Base-by-base conservation (phyloP, 2,888 invertebrate genomes). In the Furcula furcula region DNA sequence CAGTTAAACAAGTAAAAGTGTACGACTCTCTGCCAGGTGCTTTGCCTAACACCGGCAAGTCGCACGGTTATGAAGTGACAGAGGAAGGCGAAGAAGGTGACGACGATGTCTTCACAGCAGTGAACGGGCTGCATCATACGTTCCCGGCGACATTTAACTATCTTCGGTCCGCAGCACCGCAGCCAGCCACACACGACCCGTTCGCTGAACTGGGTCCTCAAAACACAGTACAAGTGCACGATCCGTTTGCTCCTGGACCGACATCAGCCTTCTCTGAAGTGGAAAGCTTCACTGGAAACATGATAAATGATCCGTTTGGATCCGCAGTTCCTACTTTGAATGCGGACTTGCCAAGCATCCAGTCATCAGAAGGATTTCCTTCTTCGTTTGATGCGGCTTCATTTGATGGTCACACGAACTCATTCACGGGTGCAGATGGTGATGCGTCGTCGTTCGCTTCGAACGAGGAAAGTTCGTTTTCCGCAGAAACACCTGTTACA, bases 1-100 rank as follows among this genome's bases (percentile, higher is more conserved):
- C 87, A 4, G 76, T 88, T 1, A 82, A 82, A 43, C 80, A 89
- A 55, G 79, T 85, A 0, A 82, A 89, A 44, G 84, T 88, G 3
- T 86, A 63, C 36, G 86, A 85, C 36, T 79, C 83, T 0, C 46
- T 76, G 7, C 86, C 86, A 0, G 81, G 78, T 0, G 68, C 61
- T 0, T 26, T 83, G 20, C 78, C 78, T 0, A 59, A 42, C 6
- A 43, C 53, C 1, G 61, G 56, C 1, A 54, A 41, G 0, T 43
- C 52, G 0, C 58, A 68, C 14, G 84, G 86, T 1, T 89, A 89
- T 39, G 70, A 87, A 59, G 89, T 89, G 0, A 88, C 81, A 1
- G 89, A 89, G 47, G 66, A 83, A 21, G 80, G 70, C 0, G 78
- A 75, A 2, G 80, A 82, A 1, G 76, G 67, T 0, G 82, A 83